phyloP scores from a whole-genome alignment of 2,113 vertebrate genomes.

The Heterocephalus glaber region DNA sequence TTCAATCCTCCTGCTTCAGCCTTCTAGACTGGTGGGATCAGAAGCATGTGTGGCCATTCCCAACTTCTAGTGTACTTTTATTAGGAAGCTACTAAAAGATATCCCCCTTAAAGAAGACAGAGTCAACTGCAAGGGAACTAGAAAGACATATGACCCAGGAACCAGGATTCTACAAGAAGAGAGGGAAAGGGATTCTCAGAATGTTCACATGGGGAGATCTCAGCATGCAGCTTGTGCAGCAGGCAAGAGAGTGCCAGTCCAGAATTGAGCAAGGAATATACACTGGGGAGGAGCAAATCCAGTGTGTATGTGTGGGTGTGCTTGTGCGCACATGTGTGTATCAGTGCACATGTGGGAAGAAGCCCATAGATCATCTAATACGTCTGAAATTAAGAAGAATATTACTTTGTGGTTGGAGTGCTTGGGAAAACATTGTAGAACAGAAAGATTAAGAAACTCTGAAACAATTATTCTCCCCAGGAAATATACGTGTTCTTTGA shows the following conservation, averaged over 20 bases:
- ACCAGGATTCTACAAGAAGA: neutral
- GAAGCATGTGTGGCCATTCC: neutral
- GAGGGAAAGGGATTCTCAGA: no score
- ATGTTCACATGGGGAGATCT: neutral
- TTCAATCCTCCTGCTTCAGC: neutral
- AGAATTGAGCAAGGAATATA: neutral
- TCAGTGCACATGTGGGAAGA: neutral
- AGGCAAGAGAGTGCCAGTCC: neutral
- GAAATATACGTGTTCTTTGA: neutral
- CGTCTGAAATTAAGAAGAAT: neutral
- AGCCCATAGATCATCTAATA: neutral
- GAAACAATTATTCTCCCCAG: neutral
- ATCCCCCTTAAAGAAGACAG: neutral
- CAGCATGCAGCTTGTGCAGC: neutral
- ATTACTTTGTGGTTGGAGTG: neutral
- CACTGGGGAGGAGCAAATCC: neutral
- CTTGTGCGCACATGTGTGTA: neutral
- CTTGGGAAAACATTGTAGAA: neutral
- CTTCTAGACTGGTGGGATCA: neutral
- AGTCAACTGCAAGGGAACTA: neutral
- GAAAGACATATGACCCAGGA: neutral
- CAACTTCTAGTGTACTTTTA: neutral
- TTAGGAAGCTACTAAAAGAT: neutral
- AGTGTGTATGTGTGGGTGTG: no score
- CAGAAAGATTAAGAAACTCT: neutral